Conservation (phyloP, 2,113 vertebrate species). For the Tinamus guttatus region DNA sequence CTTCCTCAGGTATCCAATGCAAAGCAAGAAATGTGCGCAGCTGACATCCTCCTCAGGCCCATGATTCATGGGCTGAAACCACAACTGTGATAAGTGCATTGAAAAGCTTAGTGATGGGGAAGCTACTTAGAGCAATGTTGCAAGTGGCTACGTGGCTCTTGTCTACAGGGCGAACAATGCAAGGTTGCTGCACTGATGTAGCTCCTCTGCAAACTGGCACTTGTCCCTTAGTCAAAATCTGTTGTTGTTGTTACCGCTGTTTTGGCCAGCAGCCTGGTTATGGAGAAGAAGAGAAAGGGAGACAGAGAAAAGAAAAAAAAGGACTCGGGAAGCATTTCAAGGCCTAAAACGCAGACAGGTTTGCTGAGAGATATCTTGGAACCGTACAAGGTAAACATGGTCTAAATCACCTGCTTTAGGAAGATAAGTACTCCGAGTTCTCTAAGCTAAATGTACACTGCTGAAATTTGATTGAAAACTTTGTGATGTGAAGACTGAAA, state of each 20-base stretch:
- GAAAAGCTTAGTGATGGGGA: constrained; percentile 38
- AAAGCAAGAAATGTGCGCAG: not conserved
- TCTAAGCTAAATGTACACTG: constrained; percentile 68
- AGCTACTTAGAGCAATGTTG: not conserved
- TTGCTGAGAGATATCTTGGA: constrained; percentile 54
- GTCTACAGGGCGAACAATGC: not conserved
- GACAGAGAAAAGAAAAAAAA: not conserved
- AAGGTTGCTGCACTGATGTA: not conserved
- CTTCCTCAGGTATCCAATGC: constrained; percentile 7
- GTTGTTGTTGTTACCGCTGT: not conserved
- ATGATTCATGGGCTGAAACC: not conserved
- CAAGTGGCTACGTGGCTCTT: not conserved
- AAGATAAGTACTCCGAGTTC: constrained; percentile 70
- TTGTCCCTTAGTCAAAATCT: not conserved
- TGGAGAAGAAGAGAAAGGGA: not conserved
- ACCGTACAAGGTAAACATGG: constrained; percentile 56
- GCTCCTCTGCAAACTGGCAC: not conserved
- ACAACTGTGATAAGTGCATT: not conserved
- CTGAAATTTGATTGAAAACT: constrained; percentile 80
- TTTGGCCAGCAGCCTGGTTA: not conserved
- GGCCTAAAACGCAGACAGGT: constrained; percentile 37
- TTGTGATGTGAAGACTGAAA: constrained; percentile 71
- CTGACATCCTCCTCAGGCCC: not conserved
- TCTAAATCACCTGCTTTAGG: constrained; percentile 72
- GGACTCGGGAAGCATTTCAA: constrained; percentile 49